Evolutionary conservation across 2,113 vertebrate genomes (phyloP).

Genomic region (Lepus europaeus): DNA sequence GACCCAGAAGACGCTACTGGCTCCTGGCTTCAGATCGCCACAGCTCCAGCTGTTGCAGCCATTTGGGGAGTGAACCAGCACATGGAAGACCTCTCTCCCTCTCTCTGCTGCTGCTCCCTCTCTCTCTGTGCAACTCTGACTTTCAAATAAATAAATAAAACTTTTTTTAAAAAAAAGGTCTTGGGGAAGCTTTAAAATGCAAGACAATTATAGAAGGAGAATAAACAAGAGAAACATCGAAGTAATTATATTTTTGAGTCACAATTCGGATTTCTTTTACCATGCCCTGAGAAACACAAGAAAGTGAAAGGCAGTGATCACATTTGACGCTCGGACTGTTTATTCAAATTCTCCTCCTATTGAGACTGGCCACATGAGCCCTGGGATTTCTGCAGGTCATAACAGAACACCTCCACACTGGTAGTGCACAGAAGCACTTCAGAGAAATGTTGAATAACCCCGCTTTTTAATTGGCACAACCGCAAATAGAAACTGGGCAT

Average conservation of each 20-base stretch:
- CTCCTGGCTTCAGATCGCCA: too few relatives aligned
- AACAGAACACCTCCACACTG: neutral
- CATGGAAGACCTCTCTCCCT: too few relatives aligned
- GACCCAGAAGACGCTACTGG: too few relatives aligned
- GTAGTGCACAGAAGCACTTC: neutral
- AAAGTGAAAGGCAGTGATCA: neutral
- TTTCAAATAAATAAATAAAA: too few relatives aligned
- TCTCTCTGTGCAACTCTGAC: too few relatives aligned
- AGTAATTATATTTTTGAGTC: neutral
- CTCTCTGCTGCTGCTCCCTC: too few relatives aligned
- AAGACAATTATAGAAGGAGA: neutral
- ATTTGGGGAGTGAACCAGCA: too few relatives aligned
- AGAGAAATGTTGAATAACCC: neutral
- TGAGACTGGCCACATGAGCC: neutral
- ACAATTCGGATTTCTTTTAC: neutral
- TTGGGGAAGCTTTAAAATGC: neutral
- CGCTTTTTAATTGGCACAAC: neutral
- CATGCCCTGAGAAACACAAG: slow-evolving; percentile 3
- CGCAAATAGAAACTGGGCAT: neutral
- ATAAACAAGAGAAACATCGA: neutral
- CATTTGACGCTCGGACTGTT: neutral
- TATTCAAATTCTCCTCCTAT: neutral
- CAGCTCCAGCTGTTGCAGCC: too few relatives aligned
- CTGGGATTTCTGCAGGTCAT: neutral
- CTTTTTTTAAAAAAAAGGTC: neutral